phyloP scores from a whole-genome alignment of 2,797 vertebrate genomes.

The Scyliorhinus canicula region DNA sequence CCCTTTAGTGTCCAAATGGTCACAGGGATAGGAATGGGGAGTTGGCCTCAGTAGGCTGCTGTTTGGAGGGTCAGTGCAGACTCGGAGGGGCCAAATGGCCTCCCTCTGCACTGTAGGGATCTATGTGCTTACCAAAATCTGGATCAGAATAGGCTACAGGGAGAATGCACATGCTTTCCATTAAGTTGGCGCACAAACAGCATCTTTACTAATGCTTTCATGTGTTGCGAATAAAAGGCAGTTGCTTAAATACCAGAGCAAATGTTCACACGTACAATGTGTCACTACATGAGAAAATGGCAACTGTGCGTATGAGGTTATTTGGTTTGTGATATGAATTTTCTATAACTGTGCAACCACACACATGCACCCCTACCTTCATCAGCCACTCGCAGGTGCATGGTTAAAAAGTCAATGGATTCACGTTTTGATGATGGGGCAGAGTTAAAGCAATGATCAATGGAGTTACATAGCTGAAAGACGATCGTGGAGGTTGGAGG shows the following conservation, averaged over 20 bases:
- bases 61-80: too few species aligned
- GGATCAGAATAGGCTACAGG: neutral
- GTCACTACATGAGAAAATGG: neutral
- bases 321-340: neutral
- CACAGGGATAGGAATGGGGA: too few species aligned
- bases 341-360: neutral
- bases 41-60: too few species aligned
- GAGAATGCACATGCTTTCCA: neutral
- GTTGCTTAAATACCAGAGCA: neutral
- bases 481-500: neutral
- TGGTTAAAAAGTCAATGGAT: neutral
- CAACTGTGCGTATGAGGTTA: neutral
- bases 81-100: too few species aligned
- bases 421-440: neutral
- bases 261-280: neutral
- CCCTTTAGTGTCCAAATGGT: too few species aligned
- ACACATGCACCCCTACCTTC: neutral
- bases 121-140: neutral
- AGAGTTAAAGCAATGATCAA: neutral
- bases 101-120: too few species aligned
- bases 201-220: neutral
- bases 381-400: neutral
- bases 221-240: neutral
- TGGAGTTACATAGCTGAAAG: neutral
- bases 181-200: neutral